Conservation (phyloP, 2,113 vertebrate genomes). For the Tamias sibiricus region DNA sequence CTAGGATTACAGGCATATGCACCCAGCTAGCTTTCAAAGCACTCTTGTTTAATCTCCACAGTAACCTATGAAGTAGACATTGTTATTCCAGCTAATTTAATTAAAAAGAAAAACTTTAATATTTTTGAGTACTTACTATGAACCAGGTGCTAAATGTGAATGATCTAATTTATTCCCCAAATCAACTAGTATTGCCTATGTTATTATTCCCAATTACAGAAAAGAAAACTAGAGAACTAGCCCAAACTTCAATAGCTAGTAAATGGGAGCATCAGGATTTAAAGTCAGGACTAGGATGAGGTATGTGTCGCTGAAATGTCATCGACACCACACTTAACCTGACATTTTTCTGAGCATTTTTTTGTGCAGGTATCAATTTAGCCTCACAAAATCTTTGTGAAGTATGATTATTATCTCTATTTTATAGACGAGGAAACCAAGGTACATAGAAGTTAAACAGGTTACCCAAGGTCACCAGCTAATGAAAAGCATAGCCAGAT, state of each 20-base stretch:
- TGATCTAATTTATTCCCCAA: not conserved
- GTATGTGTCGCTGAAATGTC: not conserved
- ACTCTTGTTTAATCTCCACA: not conserved
- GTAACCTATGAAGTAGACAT: not conserved
- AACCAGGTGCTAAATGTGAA: not conserved
- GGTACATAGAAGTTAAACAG: not conserved
- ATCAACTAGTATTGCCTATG: not conserved
- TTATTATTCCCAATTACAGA: not conserved
- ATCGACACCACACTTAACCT: not conserved
- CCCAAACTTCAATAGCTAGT: not conserved
- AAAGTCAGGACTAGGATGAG: not conserved
- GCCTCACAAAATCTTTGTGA: not conserved
- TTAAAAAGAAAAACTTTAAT: not conserved
- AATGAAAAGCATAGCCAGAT: not conserved
- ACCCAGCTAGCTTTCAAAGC: not conserved
- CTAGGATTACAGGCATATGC: too few relatives aligned
- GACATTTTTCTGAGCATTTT: not conserved
- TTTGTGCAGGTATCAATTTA: not conserved
- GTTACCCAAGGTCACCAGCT: not conserved
- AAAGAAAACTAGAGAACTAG: not conserved
- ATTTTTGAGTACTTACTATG: not conserved
- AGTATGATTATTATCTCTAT: not conserved
- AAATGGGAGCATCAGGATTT: not conserved
- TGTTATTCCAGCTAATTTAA: not conserved
- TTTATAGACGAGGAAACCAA: not conserved